Base-by-base conservation (phyloP, 2,888 invertebrate genomes). In the Amitus sp. region DNA sequence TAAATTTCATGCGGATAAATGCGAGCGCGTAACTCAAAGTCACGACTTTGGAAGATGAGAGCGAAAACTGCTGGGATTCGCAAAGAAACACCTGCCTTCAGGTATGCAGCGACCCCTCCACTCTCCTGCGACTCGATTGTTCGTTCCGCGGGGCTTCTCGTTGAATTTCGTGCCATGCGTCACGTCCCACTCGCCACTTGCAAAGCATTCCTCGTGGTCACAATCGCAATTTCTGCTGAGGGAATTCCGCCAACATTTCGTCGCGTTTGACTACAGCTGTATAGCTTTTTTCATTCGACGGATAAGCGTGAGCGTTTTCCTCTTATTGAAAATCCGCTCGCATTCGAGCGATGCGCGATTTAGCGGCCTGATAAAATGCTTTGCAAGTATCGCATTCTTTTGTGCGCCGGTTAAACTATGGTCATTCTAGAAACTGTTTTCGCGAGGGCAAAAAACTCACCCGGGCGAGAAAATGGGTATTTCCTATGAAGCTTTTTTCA, bases 21-120 rank as follows among this genome's bases (percentile, higher is more conserved):
- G 15, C 45, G 45, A 20, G 27, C n/a, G 4, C 42, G 42, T 42
- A 19, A 19, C 13, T 17, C n/a, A 15, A 40, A 48, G 43, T 45
- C 27, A 52, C 18, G 50, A 49, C 60, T 20, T n/a, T 12, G 12
- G 33, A 33, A 27, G 28, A 27, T 27, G 28, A 27, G 28, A 27
- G 28, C n/a, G n/a, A n/a, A 9, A 33, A 9, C 12, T 9, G 33
- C 33, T 33, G 51, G 37, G 50, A 55, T 47, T 28, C 43, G 53
- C 49, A 45, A 47, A 55, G 45, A 15, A 42, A 47, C 60, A 60
- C 60, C 60, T 60, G 60, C 60, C 42, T 42, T 42, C 58, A 48
- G 50, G 58, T 58, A 59, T 49, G 42, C 52, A 30, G 19, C 13
- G 34, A 37, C 23, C 18, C 23, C 49, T 46, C 30, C 30, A n/a